These are phyloP conservation scores for Rhizomys pruinosus DNA, from an alignment of 2,113 vertebrate genomes.

Conservation along the genomic window DNA sequence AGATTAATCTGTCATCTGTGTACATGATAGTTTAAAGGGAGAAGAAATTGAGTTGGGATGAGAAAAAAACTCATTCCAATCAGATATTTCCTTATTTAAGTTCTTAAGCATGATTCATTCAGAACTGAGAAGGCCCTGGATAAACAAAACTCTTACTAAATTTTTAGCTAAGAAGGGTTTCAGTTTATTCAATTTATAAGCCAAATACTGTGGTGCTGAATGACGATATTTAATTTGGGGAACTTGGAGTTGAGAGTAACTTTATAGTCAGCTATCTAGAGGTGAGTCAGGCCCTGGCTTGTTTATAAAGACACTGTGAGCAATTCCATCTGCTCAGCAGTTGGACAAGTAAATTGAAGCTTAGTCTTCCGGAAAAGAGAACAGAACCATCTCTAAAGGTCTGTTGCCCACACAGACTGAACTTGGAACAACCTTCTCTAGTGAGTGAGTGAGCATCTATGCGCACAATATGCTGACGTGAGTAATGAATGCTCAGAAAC, in stretches of 20 bases:
- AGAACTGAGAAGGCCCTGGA: not conserved
- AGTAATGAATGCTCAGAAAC: conserved; percentile 9
- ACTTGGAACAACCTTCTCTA: not conserved
- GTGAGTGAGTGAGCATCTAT: not conserved
- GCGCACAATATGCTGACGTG: not conserved
- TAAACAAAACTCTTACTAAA: not conserved
- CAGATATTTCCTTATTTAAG: conserved; percentile 40
- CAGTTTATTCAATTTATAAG: conserved; percentile 18
- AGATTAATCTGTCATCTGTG: not conserved
- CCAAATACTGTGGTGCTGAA: not conserved
- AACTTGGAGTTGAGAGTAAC: not conserved
- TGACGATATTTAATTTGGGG: not conserved
- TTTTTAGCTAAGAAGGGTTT: not conserved
- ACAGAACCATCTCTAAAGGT: not conserved
- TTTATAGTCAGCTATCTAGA: conserved; percentile 36
- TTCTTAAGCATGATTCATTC: not conserved
- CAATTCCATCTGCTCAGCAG: conserved; percentile 6
- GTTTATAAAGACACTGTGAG: conserved; percentile 42
- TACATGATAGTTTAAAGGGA: conserved; percentile 19
- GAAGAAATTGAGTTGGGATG: conserved; percentile 5
- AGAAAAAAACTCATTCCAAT: conserved; percentile 46
- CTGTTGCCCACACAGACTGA: not conserved
- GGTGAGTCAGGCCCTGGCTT: conserved; percentile 18
- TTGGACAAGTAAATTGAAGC: not conserved
- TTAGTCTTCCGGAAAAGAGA: conserved; percentile 40